Conservation (phyloP, 2,888 invertebrate species). For the Acronicta aceris region DNA sequence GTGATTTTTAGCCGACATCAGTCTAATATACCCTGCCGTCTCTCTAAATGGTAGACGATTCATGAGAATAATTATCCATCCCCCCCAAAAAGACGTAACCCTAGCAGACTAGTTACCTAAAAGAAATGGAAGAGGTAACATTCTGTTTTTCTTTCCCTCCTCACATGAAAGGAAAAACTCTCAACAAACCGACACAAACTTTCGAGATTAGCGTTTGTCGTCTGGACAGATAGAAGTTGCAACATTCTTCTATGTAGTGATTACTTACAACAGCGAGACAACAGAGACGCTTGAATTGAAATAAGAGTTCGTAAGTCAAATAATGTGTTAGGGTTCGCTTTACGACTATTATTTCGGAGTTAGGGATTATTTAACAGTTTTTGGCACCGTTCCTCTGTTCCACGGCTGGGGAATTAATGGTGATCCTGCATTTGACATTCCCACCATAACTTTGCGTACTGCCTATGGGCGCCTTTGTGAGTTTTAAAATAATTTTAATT, state of each 20-base stretch:
- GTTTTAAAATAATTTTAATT: constrained; percentile 38
- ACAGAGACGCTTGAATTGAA: constrained; percentile 20
- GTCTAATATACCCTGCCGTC: too few relatives aligned
- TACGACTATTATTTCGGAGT: constrained; percentile 63
- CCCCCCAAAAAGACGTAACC: too few relatives aligned
- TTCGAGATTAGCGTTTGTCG: constrained; percentile 43
- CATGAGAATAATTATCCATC: too few relatives aligned
- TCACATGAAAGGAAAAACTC: constrained; percentile 25
- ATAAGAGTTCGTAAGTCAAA: constrained; percentile 54
- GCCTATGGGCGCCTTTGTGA: constrained; percentile 40
- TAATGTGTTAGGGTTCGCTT: constrained; percentile 56
- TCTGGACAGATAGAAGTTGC: constrained; percentile 29
- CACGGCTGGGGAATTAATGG: constrained; percentile 63
- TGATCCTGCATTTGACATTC: constrained; percentile 67
- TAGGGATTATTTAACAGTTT: constrained; percentile 69
- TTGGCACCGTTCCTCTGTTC: constrained; percentile 60
- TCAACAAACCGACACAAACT: constrained; percentile 37
- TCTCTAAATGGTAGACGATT: too few relatives aligned
- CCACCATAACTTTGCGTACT: constrained; percentile 59
- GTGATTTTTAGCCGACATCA: too few relatives aligned
- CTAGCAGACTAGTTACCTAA: not conserved
- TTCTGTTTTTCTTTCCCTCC: constrained; percentile 29
- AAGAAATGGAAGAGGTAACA: constrained; percentile 4
- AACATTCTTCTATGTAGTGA: constrained; percentile 32
- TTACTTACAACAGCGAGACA: constrained; percentile 47